A percentile compares a stretch with the other conserved stretches of the same genome.
Evolutionary conservation across 2,888 invertebrate species (phyloP).

Genomic region (Leucophenga maculata): DNA sequence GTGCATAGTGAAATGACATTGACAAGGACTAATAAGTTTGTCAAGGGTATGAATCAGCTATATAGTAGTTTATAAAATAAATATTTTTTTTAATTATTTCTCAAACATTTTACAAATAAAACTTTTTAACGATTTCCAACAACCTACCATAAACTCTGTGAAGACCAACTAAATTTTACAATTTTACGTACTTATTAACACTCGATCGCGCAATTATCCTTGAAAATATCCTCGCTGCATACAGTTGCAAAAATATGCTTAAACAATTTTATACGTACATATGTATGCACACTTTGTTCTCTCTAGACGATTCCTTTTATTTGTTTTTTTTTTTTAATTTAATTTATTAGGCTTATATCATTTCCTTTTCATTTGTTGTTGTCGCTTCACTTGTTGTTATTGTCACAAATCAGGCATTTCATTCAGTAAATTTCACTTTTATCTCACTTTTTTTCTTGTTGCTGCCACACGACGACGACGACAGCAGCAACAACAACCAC

Average conservation of each 20-base stretch:
- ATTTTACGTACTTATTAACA: background rate
- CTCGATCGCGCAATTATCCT: conserved; percentile 36
- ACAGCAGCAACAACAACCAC: conserved; percentile 16
- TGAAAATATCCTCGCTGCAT: conserved; percentile 28
- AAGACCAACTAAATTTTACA: conserved; percentile 33
- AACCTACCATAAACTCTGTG: conserved; percentile 54
- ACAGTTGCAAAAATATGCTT: too few species aligned
- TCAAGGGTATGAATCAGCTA: too few species aligned
- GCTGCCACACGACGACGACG: conserved; percentile 33
- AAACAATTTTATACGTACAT: too few species aligned
- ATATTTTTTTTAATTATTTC: background rate
- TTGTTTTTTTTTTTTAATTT: background rate
- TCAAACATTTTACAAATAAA: too few species aligned
- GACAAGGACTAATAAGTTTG: too few species aligned
- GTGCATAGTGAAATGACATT: too few species aligned
- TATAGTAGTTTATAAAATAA: too few species aligned
- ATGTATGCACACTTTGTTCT: background rate
- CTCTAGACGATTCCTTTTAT: background rate
- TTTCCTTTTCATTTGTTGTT: conserved; percentile 36
- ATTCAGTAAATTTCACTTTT: conserved; percentile 66
- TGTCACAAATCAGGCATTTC: conserved; percentile 52
- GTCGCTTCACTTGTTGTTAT: conserved; percentile 28
- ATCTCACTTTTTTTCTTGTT: conserved; percentile 30
- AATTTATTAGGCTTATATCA: conserved; percentile 28
- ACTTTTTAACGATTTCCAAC: background rate